Evolutionary conservation across 2,888 invertebrate genomes (phyloP).

Genomic region (Panopea generosa): DNA sequence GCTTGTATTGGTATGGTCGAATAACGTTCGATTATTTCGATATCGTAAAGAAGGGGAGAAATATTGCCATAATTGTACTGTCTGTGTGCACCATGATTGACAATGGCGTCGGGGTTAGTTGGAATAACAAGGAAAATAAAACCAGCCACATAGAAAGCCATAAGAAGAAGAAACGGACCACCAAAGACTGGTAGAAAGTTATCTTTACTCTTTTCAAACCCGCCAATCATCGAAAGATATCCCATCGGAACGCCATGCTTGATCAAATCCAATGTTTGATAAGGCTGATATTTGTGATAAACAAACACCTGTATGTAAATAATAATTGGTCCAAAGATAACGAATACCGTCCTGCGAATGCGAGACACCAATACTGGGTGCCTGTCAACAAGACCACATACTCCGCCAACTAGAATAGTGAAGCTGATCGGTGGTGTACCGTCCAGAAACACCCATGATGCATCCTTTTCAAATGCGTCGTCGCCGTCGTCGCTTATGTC

Average conservation of each 20-base stretch:
- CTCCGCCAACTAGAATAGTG: slow-evolving; percentile 20
- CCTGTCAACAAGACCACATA: slow-evolving; percentile 27
- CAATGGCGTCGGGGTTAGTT: slow-evolving; percentile 11
- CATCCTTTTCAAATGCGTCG: background rate
- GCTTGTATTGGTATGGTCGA: slow-evolving; percentile 15
- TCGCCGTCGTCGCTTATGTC: background rate
- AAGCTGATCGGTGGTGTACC: slow-evolving; percentile 39
- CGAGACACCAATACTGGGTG: slow-evolving; percentile 34
- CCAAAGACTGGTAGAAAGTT: slow-evolving; percentile 45
- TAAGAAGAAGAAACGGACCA: slow-evolving; percentile 40
- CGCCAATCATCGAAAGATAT: slow-evolving; percentile 48
- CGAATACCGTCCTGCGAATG: slow-evolving; percentile 22
- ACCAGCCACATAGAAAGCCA: slow-evolving; percentile 24
- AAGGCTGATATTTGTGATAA: slow-evolving; percentile 23
- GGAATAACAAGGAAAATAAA: slow-evolving; percentile 40
- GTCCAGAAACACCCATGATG: slow-evolving; percentile 24
- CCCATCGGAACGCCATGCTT: slow-evolving; percentile 42
- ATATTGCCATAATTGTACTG: background rate
- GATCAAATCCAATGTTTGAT: slow-evolving; percentile 26
- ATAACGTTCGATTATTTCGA: slow-evolving; percentile 21
- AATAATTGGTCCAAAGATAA: slow-evolving; percentile 22
- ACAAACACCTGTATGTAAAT: slow-evolving; percentile 35
- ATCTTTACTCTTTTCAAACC: slow-evolving; percentile 40
- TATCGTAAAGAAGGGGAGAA: slow-evolving; percentile 18
- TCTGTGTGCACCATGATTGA: slow-evolving; percentile 14